Evolutionary conservation across 2,797 vertebrate species (phyloP), one percentile per base, ranked within the genome.

Genomic region (Sphenopsis melanotis): DNA sequence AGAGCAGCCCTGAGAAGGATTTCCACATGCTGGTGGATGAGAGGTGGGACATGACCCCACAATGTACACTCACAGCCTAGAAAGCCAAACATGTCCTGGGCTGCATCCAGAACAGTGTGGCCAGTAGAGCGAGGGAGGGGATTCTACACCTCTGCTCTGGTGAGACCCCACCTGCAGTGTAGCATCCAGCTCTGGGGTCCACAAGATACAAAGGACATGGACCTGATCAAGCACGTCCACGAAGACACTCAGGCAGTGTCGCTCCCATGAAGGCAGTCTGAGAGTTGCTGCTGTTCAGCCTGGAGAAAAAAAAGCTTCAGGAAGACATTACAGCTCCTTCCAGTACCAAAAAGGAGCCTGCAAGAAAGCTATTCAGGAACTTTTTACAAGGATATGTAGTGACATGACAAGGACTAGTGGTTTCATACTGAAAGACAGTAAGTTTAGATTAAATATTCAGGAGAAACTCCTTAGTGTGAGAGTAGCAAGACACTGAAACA

Each of bases 11-110:
- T 36, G 30, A 47, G 9, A 44, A 60, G 24, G 20, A 69, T 8
- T 53, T 39, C 13, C 2, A 3, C 0, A 2, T 47, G 24, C 6
- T 41, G 11, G 41, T 22, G 10, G 26, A 12, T 41, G 12, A 70
- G 22, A 55, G 21, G 26, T 6, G 2, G 26, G 32, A 70, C 21
- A 26, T 12, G 30, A 55, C 3, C 39, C 4, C 7, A 24, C 34
- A 20, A 49, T 15, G 14, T 6, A 34, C 34, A 41, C 30, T 32
- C 12, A 8, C 34, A 78, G 30, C 36, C 22, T 36, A 49, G 56
- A 70, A 36, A 12, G 4, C 18, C 41, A 63, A 63, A 34, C 0
- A 0, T 41, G 18, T 55, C 41, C 49, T 78, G 36, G 30, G 30
- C 26, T 70, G 41, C 56, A 63, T 7, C 41, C 42, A 63, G 11